Base-by-base conservation (phyloP, 2,113 vertebrate genomes). In the Macroglossus sobrinus region DNA sequence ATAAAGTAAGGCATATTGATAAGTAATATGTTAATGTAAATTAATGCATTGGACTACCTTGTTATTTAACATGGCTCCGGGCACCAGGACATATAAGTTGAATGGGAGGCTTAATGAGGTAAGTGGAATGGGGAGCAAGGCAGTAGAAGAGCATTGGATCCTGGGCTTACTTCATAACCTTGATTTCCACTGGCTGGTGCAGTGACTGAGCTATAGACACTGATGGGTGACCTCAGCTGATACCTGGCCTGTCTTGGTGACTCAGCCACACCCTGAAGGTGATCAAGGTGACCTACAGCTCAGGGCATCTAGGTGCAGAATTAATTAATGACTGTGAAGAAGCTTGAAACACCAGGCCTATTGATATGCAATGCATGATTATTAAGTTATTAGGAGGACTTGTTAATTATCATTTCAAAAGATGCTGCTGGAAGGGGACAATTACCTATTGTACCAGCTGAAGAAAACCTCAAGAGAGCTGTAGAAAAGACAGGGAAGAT, bases 201-300 rank as follows among this genome's bases (percentile, higher is more conserved):
- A 4, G 30, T 93, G 68, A 85, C 24, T 84, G 28, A 28, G 92
- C 79, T 84, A 18, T 66, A 90, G 94, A 88, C 43, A 84, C 84
- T 55, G 47, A 19, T 86, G 66, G n/a, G 21, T 95, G 93, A 96
- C 47, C 94, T 96, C 35, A 84, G 55, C 45, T 85, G 81, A 88
- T 92, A 61, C 72, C 66, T 79, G 61, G 26, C 19, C 50, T 82
- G 50, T 57, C 66, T 82, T 72, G 24, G 40, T 96, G 84, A 97
- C 72, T 95, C 63, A 92, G 59, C 55, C 91, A 94, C 85, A 74
- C 78, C 85, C 63, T 26, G 18, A 68, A 93, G 72, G 61, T n/a
- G 68, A 95, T 86, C 89, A 96, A 95, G 96, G 91, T 97, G 91
- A 97, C 96, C 97, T 96, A 96, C 61, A 96, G 78, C 97, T 96